Conservation (phyloP, 2,888 invertebrate genomes). For the Polydrusus cervinus region DNA sequence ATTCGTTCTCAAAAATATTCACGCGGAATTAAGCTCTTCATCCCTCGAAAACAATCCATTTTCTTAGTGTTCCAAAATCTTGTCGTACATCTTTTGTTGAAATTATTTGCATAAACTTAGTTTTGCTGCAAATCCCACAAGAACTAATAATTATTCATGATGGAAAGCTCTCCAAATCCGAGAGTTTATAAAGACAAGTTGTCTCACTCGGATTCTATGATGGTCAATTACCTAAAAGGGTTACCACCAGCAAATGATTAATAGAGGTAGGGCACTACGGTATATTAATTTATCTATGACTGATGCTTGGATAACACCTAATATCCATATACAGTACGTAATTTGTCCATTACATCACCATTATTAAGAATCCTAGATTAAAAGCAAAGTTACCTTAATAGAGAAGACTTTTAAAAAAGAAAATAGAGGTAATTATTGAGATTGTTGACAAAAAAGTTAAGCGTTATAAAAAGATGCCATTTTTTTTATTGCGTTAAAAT, state of each 20-base stretch:
- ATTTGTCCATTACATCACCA: too few species aligned
- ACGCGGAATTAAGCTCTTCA: too few species aligned
- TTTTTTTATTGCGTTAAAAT: too few species aligned
- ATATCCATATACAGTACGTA: neutral
- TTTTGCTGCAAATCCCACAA: slow-evolving; percentile 9
- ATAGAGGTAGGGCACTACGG: neutral
- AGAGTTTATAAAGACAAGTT: slow-evolving; percentile 14
- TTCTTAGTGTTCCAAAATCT: neutral
- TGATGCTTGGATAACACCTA: neutral
- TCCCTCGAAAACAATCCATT: neutral
- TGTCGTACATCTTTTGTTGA: slow-evolving; percentile 1
- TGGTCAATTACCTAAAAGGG: slow-evolving; percentile 22
- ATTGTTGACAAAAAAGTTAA: too few species aligned
- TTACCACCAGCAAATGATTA: neutral
- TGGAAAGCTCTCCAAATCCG: slow-evolving; percentile 13
- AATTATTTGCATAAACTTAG: slow-evolving; percentile 10
- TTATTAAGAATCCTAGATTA: too few species aligned
- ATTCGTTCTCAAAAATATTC: too few species aligned
- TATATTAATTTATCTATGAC: neutral
- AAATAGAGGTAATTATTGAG: too few species aligned
- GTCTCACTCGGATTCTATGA: slow-evolving; percentile 8
- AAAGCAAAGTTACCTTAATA: too few species aligned
- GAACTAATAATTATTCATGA: slow-evolving; percentile 19
- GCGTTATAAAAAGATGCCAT: too few species aligned
- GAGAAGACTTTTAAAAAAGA: too few species aligned